Percentiles rank a stretch among this genome's conserved stretches.
phyloP scores from a whole-genome alignment of 2,888 invertebrate genomes.

The Lutraria lutraria region DNA sequence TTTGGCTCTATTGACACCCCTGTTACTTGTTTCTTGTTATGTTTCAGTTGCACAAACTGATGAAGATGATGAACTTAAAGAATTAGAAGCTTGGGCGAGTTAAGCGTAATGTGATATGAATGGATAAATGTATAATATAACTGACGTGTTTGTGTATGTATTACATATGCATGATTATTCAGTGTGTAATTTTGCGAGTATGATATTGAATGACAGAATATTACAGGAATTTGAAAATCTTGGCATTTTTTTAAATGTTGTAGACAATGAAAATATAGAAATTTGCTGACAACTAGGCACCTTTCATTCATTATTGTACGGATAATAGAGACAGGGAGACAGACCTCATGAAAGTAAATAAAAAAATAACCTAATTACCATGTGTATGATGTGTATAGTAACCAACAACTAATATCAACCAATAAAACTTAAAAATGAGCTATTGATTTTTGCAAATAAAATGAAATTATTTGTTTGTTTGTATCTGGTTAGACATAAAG shows the following conservation, averaged over 20 bases:
- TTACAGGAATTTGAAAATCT: neutral
- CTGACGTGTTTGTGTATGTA: neutral
- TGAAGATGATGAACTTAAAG: conserved; percentile 83
- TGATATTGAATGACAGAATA: neutral
- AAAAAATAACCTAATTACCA: neutral
- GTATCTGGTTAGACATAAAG: too few relatives aligned
- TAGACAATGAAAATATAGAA: too few relatives aligned
- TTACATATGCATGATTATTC: neutral
- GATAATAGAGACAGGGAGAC: too few relatives aligned
- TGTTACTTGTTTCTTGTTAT: neutral
- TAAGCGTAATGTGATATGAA: conserved; percentile 56
- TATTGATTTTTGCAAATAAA: too few relatives aligned
- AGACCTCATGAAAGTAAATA: too few relatives aligned
- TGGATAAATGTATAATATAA: neutral
- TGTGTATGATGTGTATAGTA: too few relatives aligned
- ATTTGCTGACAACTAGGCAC: too few relatives aligned
- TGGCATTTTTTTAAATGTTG: neutral
- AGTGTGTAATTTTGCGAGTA: neutral
- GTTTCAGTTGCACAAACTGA: conserved; percentile 65
- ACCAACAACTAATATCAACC: too few relatives aligned
- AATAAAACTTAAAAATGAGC: too few relatives aligned
- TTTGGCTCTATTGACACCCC: too few relatives aligned
- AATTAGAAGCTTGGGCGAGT: conserved; percentile 82
- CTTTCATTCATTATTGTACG: too few relatives aligned
- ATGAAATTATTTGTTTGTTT: too few relatives aligned